These are phyloP conservation scores for Moxostoma hubbsi DNA, from an alignment of 2,797 vertebrate species.

Conservation along the genomic window DNA sequence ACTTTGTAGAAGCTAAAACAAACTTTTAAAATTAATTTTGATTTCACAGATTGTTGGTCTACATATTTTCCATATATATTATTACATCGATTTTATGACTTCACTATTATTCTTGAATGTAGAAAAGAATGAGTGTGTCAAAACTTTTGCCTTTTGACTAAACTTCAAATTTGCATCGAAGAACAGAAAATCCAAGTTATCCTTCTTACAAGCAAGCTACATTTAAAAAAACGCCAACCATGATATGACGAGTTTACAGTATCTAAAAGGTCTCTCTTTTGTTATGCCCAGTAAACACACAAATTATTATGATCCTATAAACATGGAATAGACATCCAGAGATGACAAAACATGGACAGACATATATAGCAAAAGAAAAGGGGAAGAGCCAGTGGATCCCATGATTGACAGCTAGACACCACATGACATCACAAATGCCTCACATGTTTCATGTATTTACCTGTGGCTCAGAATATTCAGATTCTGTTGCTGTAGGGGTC, in stretches of 20 bases:
- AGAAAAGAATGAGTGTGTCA: no score
- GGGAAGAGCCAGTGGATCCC: slow-evolving; percentile 3
- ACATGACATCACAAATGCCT: slow-evolving; percentile 66
- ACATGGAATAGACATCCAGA: no score
- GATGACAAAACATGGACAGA: slow-evolving; percentile 45
- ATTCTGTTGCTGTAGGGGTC: slow-evolving; percentile 84
- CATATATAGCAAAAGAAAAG: neutral
- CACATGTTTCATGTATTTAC: slow-evolving; percentile 78
- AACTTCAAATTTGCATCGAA: slow-evolving; percentile 26
- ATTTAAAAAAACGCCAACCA: neutral
- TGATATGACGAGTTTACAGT: neutral
- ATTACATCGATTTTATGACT: no score
- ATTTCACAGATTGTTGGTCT: no score
- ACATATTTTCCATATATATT: no score
- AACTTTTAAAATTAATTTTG: no score
- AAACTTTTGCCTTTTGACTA: slow-evolving; percentile 39
- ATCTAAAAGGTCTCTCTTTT: neutral
- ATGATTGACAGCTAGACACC: slow-evolving; percentile 65
- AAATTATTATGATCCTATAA: no score
- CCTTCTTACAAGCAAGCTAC: neutral
- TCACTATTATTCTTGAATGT: no score
- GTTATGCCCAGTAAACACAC: slow-evolving; percentile 56
- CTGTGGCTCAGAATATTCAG: slow-evolving; percentile 88
- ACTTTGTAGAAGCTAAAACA: no score
- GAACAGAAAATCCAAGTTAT: neutral